A percentile compares a stretch with the other conserved stretches of the same genome.
These are phyloP conservation scores for Pristionchus fissidentatus DNA, from an alignment of 2,888 invertebrate genomes.

Conservation along the genomic window DNA sequence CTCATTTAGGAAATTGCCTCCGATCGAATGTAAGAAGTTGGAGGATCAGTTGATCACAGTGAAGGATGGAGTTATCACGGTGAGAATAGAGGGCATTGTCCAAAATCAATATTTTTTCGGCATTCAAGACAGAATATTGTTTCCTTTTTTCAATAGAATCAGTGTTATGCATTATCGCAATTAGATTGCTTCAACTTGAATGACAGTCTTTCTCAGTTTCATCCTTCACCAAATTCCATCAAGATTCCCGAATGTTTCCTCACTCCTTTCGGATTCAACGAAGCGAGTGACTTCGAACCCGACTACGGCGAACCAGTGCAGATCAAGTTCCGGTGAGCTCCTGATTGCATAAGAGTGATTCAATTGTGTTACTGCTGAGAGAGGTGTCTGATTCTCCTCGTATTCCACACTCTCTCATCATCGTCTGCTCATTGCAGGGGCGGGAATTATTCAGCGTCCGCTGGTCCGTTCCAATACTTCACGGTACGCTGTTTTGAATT, in stretches of 20 bases:
- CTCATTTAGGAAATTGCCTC: conserved; percentile 1
- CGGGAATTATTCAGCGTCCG: background rate
- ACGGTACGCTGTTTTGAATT: conserved; percentile 16
- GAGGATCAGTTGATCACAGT: conserved; percentile 18
- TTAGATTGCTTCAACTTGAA: too few relatives aligned
- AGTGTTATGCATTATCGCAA: too few relatives aligned
- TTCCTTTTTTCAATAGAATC: too few relatives aligned
- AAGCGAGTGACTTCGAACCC: conserved; percentile 21
- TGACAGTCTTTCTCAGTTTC: too few relatives aligned
- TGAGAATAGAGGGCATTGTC: background rate
- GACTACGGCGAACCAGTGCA: conserved; percentile 21
- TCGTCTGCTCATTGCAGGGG: conserved; percentile 4
- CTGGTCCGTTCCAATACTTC: conserved; percentile 29
- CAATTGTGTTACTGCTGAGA: background rate
- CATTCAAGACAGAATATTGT: too few relatives aligned
- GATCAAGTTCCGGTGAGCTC: background rate
- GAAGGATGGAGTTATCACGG: conserved; percentile 4
- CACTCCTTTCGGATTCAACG: conserved; percentile 38
- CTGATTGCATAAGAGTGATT: too few relatives aligned
- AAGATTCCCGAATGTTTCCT: conserved; percentile 5
- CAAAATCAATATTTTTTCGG: background rate
- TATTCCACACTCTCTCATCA: background rate
- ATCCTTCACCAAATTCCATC: background rate
- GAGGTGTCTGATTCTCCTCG: background rate
- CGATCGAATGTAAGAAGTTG: background rate